Evolutionary conservation across 2,797 vertebrate genomes (phyloP).

Genomic region (Anguilla pacifica): DNA sequence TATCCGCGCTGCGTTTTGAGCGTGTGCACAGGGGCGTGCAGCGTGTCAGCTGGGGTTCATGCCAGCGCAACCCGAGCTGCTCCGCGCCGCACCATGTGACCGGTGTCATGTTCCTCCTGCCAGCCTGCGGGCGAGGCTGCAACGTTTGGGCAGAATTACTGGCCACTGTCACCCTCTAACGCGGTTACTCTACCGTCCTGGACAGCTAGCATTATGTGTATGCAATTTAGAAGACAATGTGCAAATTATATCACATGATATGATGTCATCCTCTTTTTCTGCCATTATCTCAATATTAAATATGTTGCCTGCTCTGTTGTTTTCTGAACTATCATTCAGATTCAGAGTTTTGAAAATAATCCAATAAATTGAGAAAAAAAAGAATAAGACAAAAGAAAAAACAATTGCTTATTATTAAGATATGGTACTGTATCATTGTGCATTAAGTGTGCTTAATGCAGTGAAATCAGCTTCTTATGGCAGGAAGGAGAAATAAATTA

Average conservation of each 20-base stretch:
- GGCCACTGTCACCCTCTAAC: not conserved
- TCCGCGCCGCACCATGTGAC: conserved; percentile 14
- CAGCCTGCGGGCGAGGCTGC: not conserved
- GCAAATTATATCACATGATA: not conserved
- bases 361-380: not conserved
- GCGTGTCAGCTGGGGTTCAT: conserved; percentile 12
- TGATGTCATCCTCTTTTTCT: not conserved
- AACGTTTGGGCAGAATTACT: conserved; percentile 19
- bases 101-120: conserved; percentile 10
- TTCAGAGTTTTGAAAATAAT: not conserved
- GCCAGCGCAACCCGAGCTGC: conserved; percentile 26
- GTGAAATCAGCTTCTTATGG: not conserved
- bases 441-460: not conserved
- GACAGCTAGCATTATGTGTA: not conserved
- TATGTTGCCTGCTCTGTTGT: not conserved
- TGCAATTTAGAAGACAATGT: not conserved
- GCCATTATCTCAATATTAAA: not conserved
- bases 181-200: not conserved
- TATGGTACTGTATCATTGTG: not conserved
- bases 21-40: conserved; percentile 20
- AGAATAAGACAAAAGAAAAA: not conserved
- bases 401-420: not conserved
- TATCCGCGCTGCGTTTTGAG: not conserved
- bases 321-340: not conserved
- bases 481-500: not conserved